phyloP scores from a whole-genome alignment of 1,140 invertebrate genomes.

The Brachionus koreanus region DNA sequence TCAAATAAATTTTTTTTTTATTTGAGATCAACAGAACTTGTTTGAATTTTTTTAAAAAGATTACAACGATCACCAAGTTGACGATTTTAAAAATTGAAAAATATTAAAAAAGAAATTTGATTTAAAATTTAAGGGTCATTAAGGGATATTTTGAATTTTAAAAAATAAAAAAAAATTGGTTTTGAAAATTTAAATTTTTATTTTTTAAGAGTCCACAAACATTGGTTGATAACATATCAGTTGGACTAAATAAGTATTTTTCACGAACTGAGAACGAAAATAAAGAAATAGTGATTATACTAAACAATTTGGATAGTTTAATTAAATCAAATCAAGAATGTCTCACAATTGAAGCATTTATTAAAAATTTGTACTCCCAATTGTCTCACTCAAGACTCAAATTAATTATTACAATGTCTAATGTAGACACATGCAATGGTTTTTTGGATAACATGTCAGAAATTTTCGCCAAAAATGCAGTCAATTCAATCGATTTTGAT shows the following conservation, averaged over 20 bases:
- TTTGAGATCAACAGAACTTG: too few species aligned
- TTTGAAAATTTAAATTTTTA: not conserved
- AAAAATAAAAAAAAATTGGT: not conserved
- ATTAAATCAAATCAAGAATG: not conserved
- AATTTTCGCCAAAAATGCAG: not conserved
- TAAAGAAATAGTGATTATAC: not conserved
- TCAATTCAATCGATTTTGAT: not conserved
- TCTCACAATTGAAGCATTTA: not conserved
- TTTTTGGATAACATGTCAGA: not conserved
- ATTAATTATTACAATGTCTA: conserved; percentile 1
- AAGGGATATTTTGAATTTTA: not conserved
- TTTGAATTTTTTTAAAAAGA: too few species aligned
- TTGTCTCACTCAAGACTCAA: not conserved
- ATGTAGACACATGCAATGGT: not conserved
- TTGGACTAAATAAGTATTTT: conserved; percentile 16
- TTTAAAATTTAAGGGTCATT: too few species aligned
- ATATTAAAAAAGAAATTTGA: too few species aligned
- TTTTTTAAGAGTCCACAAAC: not conserved
- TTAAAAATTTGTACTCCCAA: not conserved
- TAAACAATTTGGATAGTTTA: not conserved
- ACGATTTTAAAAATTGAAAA: too few species aligned
- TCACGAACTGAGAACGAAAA: not conserved
- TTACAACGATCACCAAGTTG: too few species aligned
- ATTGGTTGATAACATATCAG: conserved; percentile 2
- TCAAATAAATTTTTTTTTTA: too few species aligned